Percentiles rank a stretch among this genome's conserved stretches.
Evolutionary conservation across 2,888 invertebrate species (phyloP).

Genomic region (Scaptomyza cyrtandrae): DNA sequence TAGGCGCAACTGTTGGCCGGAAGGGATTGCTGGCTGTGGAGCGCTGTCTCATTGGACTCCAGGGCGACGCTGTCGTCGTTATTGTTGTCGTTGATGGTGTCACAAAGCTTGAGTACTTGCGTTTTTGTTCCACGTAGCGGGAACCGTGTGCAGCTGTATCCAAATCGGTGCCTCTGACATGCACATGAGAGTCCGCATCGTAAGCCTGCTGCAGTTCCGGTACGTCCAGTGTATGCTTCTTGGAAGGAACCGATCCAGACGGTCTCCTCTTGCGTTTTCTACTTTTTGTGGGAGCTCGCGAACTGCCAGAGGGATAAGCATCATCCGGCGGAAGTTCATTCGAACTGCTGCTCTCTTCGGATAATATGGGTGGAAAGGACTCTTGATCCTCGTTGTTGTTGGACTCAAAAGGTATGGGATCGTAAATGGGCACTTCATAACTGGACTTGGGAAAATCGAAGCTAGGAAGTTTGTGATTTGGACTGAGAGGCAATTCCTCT

Average conservation of each 20-base stretch:
- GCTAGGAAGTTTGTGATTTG: slow-evolving; percentile 78
- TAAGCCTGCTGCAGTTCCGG: slow-evolving; percentile 83
- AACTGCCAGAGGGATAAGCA: slow-evolving; percentile 53
- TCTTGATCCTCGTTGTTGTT: slow-evolving; percentile 75
- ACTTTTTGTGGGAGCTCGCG: slow-evolving; percentile 40
- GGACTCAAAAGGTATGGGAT: slow-evolving; percentile 82
- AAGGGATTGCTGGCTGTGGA: slow-evolving; percentile 49
- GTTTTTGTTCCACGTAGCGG: slow-evolving; percentile 63
- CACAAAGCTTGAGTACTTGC: slow-evolving; percentile 38
- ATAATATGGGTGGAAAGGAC: slow-evolving; percentile 76
- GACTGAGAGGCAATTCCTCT: slow-evolving; percentile 81
- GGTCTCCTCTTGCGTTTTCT: slow-evolving; percentile 70
- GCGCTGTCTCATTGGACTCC: slow-evolving; percentile 80
- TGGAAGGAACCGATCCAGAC: slow-evolving; percentile 47
- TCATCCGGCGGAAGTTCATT: slow-evolving; percentile 61
- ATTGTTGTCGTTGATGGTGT: slow-evolving; percentile 6
- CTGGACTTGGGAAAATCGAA: slow-evolving; percentile 83
- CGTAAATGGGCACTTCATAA: slow-evolving; percentile 84
- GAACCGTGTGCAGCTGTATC: slow-evolving; percentile 74
- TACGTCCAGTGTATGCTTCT: slow-evolving; percentile 79
- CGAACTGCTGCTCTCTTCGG: slow-evolving; percentile 15
- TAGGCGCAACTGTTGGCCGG: slow-evolving; percentile 59
- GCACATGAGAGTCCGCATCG: slow-evolving; percentile 59
- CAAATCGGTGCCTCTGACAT: slow-evolving; percentile 41
- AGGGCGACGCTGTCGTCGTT: slow-evolving; percentile 51